Evolutionary conservation across 1,140 invertebrate species (phyloP).

Genomic region (Caerostris extrusa): DNA sequence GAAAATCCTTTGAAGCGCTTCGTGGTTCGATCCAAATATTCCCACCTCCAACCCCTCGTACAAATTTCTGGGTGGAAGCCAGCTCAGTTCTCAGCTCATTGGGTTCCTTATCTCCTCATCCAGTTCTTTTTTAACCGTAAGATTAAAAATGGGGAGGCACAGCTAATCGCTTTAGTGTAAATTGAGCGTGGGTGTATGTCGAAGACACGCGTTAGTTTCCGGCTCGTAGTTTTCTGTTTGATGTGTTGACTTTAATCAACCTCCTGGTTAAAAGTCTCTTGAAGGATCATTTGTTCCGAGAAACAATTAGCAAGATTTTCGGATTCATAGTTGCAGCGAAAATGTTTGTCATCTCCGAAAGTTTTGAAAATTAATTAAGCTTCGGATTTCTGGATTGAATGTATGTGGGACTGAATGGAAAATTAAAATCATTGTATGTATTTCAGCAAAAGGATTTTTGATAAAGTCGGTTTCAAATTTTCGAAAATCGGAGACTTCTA

Average conservation of each 20-base stretch:
- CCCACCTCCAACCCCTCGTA: background rate
- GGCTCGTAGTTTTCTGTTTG: background rate
- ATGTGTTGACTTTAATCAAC: slow-evolving; percentile 6
- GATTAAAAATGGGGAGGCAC: background rate
- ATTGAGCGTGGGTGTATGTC: background rate
- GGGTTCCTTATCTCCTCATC: slow-evolving; percentile 19
- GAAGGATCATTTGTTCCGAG: background rate
- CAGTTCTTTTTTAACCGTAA: slow-evolving; percentile 30
- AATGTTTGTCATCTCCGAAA: background rate
- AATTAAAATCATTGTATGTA: too few species aligned
- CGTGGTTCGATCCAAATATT: slow-evolving; percentile 44
- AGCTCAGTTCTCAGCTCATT: slow-evolving; percentile 8
- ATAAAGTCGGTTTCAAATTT: too few species aligned
- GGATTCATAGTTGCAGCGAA: background rate
- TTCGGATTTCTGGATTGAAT: background rate
- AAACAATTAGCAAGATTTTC: background rate
- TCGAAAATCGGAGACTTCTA: too few species aligned
- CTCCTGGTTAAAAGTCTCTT: background rate
- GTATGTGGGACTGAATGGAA: too few species aligned
- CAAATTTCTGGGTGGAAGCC: slow-evolving; percentile 30
- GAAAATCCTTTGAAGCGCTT: slow-evolving; percentile 1
- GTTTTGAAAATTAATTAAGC: background rate
- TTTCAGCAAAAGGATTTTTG: too few species aligned
- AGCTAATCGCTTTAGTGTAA: background rate
- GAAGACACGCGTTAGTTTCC: background rate